Conservation (phyloP, 2,888 invertebrate species). For the Taphrorychus bicolor region DNA sequence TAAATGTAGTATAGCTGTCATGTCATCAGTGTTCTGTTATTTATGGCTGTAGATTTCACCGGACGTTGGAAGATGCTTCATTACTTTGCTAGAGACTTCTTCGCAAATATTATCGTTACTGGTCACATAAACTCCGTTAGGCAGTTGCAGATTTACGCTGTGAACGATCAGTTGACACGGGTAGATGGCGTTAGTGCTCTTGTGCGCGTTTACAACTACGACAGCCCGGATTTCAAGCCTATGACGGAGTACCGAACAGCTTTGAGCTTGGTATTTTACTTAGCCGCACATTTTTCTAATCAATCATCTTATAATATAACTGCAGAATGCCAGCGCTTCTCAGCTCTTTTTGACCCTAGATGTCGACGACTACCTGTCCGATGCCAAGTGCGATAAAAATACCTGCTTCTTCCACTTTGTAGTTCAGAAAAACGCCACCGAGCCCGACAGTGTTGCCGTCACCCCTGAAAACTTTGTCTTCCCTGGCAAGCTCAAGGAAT, state of each 20-base stretch:
- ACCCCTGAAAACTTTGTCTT: conserved; percentile 74
- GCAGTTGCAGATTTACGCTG: conserved; percentile 67
- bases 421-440: conserved; percentile 57
- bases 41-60: conserved; percentile 51
- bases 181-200: conserved; percentile 60
- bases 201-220: conserved; percentile 62
- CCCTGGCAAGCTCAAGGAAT: conserved; percentile 66
- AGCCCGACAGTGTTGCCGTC: conserved; percentile 43
- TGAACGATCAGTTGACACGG: conserved; percentile 65
- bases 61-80: conserved; percentile 68
- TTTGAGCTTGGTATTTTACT: no score
- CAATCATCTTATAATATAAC: no score
- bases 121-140: conserved; percentile 61
- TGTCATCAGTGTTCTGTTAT: not conserved
- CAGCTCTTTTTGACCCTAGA: conserved; percentile 42
- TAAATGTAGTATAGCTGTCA: conserved; percentile 50
- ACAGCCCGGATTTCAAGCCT: conserved; percentile 29
- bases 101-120: conserved; percentile 77
- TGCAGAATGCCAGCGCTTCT: no score
- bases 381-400: conserved; percentile 55
- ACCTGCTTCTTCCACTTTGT: conserved; percentile 61
- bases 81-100: conserved; percentile 86
- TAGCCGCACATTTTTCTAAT: no score
- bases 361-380: conserved; percentile 52
- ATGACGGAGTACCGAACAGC: conserved; percentile 19